Percentiles rank a stretch among this genome's conserved stretches.
These are phyloP conservation scores for Syngnathus typhle DNA, from an alignment of 2,113 vertebrate species.

Conservation along the genomic window DNA sequence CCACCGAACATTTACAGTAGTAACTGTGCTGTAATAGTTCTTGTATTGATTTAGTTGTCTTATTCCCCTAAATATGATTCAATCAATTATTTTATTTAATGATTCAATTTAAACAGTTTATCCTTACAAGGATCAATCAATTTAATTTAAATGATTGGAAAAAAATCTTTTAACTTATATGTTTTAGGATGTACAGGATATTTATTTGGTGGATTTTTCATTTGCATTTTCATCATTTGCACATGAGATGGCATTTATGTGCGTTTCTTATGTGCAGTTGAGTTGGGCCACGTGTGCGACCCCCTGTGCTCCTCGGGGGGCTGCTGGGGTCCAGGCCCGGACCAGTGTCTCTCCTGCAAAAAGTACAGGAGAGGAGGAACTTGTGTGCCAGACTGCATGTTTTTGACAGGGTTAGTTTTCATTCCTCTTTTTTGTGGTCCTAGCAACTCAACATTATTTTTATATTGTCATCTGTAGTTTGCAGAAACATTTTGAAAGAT, in stretches of 20 bases:
- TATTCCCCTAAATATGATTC: background rate
- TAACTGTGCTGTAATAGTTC: background rate
- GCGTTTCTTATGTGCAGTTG: conserved; percentile 49
- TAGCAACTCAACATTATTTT: background rate
- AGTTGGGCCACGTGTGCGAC: conserved; percentile 79
- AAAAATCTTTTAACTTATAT: too few relatives aligned
- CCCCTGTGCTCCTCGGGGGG: conserved; percentile 79
- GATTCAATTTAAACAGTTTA: too few relatives aligned
- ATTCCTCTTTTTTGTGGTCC: conserved; percentile 22
- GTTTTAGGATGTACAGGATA: too few relatives aligned
- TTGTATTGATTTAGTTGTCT: background rate
- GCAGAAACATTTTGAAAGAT: conserved; percentile 10
- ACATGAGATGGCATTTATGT: background rate
- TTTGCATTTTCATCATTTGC: background rate
- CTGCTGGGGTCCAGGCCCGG: conserved; percentile 85
- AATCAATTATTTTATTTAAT: background rate
- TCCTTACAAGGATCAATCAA: too few relatives aligned
- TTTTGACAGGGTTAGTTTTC: conserved; percentile 75
- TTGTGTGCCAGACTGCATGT: conserved; percentile 81
- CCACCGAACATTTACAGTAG: background rate
- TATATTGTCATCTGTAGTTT: conserved; percentile 8
- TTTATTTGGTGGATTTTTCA: background rate
- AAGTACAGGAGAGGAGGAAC: conserved; percentile 78
- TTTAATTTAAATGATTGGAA: background rate
- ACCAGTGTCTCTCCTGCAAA: conserved; percentile 80